Evolutionary conservation across 2,113 vertebrate species (phyloP).

Genomic region (Penelope pileata): DNA sequence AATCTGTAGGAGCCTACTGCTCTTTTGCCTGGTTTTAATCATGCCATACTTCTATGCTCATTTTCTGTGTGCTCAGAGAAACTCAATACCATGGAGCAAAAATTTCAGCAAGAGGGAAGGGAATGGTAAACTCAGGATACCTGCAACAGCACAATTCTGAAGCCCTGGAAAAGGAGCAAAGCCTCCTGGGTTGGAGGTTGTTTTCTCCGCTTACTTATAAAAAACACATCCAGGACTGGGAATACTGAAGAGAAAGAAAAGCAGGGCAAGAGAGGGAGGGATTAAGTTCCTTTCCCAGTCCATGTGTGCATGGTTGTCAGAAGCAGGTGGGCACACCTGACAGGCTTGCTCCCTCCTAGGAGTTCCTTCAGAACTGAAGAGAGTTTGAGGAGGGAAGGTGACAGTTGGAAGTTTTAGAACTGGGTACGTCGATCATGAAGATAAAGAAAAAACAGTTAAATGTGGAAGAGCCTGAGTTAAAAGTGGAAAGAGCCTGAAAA

Average conservation of each 20-base stretch:
- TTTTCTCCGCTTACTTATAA: not conserved
- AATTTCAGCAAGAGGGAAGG: not conserved
- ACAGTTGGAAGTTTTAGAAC: not conserved
- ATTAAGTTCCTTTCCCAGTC: not conserved
- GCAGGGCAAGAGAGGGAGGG: not conserved
- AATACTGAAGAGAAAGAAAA: not conserved
- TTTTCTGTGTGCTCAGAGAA: not conserved
- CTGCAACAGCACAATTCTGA: not conserved
- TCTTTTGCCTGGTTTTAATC: not conserved
- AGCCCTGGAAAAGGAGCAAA: not conserved
- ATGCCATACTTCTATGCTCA: not conserved
- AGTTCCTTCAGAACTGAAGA: not conserved
- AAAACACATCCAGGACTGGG: not conserved
- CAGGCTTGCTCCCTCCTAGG: not conserved
- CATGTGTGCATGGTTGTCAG: fast-evolving
- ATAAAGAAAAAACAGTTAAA: constrained; percentile 22
- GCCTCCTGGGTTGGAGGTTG: not conserved
- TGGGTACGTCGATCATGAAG: not conserved
- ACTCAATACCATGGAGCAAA: not conserved
- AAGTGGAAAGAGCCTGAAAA: not conserved
- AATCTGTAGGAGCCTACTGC: not conserved
- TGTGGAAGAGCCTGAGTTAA: not conserved
- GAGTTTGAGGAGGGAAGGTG: not conserved
- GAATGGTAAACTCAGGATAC: not conserved
- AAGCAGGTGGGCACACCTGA: not conserved